phyloP scores from a whole-genome alignment of 1,140 invertebrate genomes.

The Cardiocondyla obscurior region DNA sequence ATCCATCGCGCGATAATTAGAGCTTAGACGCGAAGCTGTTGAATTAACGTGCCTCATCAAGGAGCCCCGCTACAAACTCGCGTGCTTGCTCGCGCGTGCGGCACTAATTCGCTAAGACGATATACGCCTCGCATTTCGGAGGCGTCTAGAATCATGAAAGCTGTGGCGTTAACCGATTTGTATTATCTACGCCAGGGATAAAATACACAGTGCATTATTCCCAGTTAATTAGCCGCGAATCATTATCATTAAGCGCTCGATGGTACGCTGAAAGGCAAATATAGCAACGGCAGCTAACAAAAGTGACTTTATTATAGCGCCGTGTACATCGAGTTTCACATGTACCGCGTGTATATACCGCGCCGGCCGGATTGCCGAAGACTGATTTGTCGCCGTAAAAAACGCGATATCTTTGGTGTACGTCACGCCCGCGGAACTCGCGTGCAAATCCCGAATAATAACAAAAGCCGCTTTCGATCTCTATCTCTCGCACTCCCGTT shows the following conservation, averaged over 20 bases:
- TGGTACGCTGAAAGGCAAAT: too few relatives aligned
- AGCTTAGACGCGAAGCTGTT: constrained; percentile 6
- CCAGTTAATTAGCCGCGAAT: constrained; percentile 34
- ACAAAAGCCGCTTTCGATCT: constrained; percentile 19
- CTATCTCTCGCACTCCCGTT: neutral
- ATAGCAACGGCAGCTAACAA: too few relatives aligned
- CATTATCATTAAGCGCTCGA: constrained; percentile 38
- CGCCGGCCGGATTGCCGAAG: too few relatives aligned
- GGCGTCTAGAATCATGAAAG: constrained; percentile 21
- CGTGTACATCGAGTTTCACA: too few relatives aligned
- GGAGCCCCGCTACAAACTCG: neutral
- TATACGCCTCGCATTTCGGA: neutral
- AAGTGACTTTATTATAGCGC: too few relatives aligned
- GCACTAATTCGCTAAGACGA: constrained; percentile 47
- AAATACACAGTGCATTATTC: constrained; percentile 42
- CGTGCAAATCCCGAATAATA: neutral
- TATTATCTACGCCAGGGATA: constrained; percentile 34
- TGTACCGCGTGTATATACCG: too few relatives aligned
- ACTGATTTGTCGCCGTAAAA: too few relatives aligned
- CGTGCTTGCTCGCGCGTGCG: constrained; percentile 8
- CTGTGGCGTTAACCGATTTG: constrained; percentile 39
- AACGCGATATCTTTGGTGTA: too few relatives aligned
- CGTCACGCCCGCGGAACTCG: neutral
- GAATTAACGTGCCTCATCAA: constrained; percentile 52
- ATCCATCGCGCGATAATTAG: constrained; percentile 52